A percentile compares a stretch with the other conserved stretches of the same genome.
phyloP scores from a whole-genome alignment of 2,113 vertebrate genomes.

The Takifugu flavidus region DNA sequence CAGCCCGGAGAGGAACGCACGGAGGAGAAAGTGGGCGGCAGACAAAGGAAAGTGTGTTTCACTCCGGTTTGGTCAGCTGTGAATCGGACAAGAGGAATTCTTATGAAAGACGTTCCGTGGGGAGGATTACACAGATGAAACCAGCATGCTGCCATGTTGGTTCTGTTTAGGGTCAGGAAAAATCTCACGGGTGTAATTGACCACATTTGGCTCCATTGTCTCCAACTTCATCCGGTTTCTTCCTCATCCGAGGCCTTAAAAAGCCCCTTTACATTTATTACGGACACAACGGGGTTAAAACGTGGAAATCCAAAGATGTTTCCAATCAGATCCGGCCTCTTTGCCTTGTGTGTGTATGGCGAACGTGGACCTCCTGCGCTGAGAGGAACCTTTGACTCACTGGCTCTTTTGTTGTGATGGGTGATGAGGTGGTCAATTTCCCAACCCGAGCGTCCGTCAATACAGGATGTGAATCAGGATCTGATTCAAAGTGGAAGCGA shows the following conservation, averaged over 20 bases:
- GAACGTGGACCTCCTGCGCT: constrained; percentile 27
- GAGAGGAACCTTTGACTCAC: constrained; percentile 59
- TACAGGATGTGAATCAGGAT: constrained; percentile 68
- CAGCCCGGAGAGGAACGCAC: constrained; percentile 2
- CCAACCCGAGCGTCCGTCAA: constrained; percentile 30
- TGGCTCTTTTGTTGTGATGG: constrained; percentile 47
- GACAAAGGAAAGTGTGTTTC: constrained; percentile 15
- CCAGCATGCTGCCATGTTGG: too few relatives aligned
- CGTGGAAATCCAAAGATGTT: too few relatives aligned
- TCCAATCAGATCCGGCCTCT: too few relatives aligned
- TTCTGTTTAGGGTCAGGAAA: too few relatives aligned
- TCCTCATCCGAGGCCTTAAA: too few relatives aligned
- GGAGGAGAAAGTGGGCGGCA: background rate
- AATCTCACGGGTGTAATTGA: too few relatives aligned
- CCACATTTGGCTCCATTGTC: too few relatives aligned
- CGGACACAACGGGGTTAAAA: background rate
- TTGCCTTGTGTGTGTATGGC: background rate
- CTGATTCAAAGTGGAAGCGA: constrained; percentile 34
- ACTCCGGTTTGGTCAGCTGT: background rate
- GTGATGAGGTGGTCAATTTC: constrained; percentile 56
- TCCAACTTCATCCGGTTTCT: too few relatives aligned
- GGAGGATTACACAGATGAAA: too few relatives aligned
- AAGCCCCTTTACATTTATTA: too few relatives aligned
- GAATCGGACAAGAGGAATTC: too few relatives aligned
- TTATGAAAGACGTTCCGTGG: too few relatives aligned